These are phyloP conservation scores for Ciconia maguari DNA, from an alignment of 2,113 vertebrate genomes.

Conservation along the genomic window DNA sequence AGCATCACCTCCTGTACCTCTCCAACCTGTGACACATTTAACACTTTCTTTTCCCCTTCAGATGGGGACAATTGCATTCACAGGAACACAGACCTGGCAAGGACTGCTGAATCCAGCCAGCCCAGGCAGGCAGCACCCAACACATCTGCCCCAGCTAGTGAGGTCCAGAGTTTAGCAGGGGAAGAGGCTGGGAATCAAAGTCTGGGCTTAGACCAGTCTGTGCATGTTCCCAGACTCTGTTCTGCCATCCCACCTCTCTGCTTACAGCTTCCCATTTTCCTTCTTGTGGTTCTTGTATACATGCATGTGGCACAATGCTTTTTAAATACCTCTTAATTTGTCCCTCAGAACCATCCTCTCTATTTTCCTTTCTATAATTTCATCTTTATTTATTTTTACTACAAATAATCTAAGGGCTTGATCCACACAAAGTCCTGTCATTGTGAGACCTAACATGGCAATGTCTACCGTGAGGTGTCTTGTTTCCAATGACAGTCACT, in stretches of 20 bases:
- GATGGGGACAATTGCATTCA: neutral
- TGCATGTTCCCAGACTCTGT: neutral
- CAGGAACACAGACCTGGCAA: neutral
- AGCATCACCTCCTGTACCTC: neutral
- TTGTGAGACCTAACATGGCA: neutral
- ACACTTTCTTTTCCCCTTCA: neutral
- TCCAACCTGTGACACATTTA: neutral
- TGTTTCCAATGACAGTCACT: neutral
- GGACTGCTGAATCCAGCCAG: neutral
- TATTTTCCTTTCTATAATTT: neutral
- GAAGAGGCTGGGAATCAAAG: neutral
- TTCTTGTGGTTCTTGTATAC: neutral
- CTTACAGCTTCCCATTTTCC: neutral
- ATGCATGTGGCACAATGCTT: fast-evolving
- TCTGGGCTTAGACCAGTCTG: neutral
- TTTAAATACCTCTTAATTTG: neutral
- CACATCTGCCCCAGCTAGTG: neutral
- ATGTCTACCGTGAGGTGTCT: neutral
- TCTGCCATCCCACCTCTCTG: neutral
- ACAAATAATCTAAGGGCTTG: neutral
- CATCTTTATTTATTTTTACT: neutral
- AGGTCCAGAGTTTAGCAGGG: neutral
- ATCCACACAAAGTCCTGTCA: neutral
- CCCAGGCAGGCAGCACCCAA: neutral
- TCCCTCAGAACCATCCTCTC: neutral